Conservation (phyloP, 2,113 vertebrate species). For the Cavia aperea region DNA sequence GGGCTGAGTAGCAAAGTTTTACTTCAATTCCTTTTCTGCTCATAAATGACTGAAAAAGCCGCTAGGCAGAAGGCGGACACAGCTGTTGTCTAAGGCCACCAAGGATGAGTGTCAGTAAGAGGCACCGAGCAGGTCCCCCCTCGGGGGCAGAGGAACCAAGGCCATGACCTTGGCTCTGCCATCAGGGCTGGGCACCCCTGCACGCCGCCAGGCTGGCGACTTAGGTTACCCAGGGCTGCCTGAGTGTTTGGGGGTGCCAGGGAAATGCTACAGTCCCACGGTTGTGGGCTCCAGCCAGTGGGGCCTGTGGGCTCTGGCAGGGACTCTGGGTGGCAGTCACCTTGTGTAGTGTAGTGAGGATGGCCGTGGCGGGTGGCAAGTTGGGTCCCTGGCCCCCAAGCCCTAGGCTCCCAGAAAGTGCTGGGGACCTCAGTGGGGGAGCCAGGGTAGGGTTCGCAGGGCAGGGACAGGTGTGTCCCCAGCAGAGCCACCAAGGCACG, state of each 20-base stretch:
- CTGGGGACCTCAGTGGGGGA: background rate
- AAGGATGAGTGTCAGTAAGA: background rate
- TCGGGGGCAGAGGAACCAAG: background rate
- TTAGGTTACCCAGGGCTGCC: background rate
- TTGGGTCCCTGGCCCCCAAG: background rate
- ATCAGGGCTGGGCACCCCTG: background rate
- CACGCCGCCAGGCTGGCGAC: background rate
- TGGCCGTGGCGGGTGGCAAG: background rate
- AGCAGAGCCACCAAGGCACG: background rate
- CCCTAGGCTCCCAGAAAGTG: background rate
- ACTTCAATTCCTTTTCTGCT: constrained; percentile 51
- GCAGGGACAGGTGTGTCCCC: background rate
- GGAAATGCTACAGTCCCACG: background rate
- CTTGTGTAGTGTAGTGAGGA: background rate
- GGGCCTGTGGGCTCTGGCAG: background rate
- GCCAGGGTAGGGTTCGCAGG: background rate
- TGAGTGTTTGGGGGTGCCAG: rapidly evolving
- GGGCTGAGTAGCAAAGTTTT: constrained; percentile 45
- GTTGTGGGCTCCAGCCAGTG: background rate
- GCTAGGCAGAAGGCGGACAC: background rate
- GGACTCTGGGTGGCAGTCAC: background rate
- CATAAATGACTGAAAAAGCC: constrained; percentile 56
- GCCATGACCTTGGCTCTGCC: background rate
- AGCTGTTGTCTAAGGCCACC: background rate
- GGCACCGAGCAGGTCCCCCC: background rate